Percentiles rank a stretch among this genome's conserved stretches.
Evolutionary conservation across 2,888 invertebrate species (phyloP).

Genomic region (Tribolium freemani): DNA sequence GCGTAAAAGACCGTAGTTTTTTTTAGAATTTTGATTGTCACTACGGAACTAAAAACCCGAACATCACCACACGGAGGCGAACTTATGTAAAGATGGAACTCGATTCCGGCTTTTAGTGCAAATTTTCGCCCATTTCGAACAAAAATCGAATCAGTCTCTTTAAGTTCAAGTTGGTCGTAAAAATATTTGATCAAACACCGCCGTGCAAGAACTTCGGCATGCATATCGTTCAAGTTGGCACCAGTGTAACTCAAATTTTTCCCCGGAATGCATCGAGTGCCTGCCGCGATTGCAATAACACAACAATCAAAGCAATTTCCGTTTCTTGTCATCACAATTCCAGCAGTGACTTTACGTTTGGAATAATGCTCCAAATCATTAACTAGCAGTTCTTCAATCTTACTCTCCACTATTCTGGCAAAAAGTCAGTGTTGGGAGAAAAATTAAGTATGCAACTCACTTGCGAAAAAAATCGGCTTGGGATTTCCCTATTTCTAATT

Average conservation of each 20-base stretch:
- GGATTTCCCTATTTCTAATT: no score
- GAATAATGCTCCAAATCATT: background rate
- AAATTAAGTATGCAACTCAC: no score
- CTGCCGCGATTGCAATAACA: background rate
- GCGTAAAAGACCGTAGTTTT: conserved; percentile 74
- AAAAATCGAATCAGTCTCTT: background rate
- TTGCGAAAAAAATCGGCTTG: no score
- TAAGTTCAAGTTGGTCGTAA: conserved; percentile 80
- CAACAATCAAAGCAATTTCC: background rate
- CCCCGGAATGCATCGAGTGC: background rate
- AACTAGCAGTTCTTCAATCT: background rate
- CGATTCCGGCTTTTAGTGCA: conserved; percentile 80
- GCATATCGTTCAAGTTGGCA: conserved; percentile 84
- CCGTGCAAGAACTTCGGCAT: conserved; percentile 95
- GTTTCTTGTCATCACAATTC: background rate
- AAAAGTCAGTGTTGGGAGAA: no score
- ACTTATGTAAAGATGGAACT: conserved; percentile 95
- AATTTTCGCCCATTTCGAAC: conserved; percentile 51
- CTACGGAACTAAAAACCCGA: conserved; percentile 80
- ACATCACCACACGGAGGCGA: conserved; percentile 99
- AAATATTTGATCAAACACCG: conserved; percentile 86
- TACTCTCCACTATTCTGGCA: background rate
- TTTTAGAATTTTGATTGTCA: conserved; percentile 81
- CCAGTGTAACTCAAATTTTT: background rate
- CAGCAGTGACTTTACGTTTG: background rate